Evolutionary conservation across 2,888 invertebrate species (phyloP).

Genomic region (Caenorhabditis japonica): DNA sequence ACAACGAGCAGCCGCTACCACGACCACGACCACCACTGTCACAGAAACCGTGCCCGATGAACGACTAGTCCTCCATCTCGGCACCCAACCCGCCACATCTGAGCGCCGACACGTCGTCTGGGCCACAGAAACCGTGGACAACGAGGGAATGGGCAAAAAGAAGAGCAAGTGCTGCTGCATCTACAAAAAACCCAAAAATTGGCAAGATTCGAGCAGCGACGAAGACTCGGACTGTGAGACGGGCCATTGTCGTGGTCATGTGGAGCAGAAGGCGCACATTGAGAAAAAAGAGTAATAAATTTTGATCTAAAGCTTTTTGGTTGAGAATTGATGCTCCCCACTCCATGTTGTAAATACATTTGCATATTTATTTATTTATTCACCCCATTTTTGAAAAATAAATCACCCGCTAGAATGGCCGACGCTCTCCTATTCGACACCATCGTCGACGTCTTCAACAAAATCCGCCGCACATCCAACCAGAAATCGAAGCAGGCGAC

Average conservation of each 20-base stretch:
- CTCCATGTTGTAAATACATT: neutral
- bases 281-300: too few species aligned
- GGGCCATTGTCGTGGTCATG: constrained; percentile 75
- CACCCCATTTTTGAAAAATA: neutral
- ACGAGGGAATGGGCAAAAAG: constrained; percentile 72
- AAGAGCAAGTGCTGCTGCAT: constrained; percentile 77
- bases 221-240: constrained; percentile 72
- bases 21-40: constrained; percentile 21
- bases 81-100: constrained; percentile 26
- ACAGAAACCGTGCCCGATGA: constrained; percentile 9
- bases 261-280: constrained; percentile 64
- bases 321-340: too few species aligned
- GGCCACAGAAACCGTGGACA: constrained; percentile 70
- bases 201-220: constrained; percentile 69
- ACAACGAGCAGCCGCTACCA: constrained; percentile 19
- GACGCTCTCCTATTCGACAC: constrained; percentile 31
- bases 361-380: too few species aligned
- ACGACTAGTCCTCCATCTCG: constrained; percentile 34
- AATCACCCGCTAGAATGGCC: constrained; percentile 8
- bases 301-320: too few species aligned
- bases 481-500: constrained; percentile 33
- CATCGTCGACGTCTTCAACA: constrained; percentile 46
- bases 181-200: constrained; percentile 73
- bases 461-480: constrained; percentile 43
- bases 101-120: constrained; percentile 56